Conservation (phyloP, 2,113 vertebrate genomes). For the Microcebus ravelobensis region DNA sequence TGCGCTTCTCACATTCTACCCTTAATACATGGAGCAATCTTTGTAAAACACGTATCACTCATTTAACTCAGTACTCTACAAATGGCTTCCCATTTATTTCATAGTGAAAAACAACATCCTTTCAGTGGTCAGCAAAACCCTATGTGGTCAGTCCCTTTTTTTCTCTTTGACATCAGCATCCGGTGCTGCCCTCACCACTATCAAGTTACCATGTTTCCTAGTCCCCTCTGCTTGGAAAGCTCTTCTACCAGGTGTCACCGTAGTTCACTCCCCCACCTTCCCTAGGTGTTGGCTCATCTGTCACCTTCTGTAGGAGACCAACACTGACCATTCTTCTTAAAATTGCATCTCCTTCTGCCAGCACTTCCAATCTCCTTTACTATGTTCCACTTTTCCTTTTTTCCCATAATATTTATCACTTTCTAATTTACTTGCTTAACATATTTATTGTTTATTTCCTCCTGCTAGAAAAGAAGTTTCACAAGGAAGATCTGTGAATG, state of each 20-base stretch:
- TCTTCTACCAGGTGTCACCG: not conserved
- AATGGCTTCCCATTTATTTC: not conserved
- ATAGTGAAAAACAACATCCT: not conserved
- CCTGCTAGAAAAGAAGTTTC: not conserved
- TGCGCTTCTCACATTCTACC: fast-evolving
- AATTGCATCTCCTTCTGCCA: not conserved
- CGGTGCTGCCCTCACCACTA: too few species aligned
- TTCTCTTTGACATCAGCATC: not conserved
- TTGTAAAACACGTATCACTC: not conserved
- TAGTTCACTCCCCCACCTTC: not conserved
- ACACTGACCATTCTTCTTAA: not conserved
- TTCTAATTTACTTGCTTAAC: not conserved
- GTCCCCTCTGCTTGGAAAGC: not conserved
- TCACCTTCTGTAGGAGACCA: not conserved
- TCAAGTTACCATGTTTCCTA: not conserved
- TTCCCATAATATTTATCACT: not conserved
- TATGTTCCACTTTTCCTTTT: not conserved
- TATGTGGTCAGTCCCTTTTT: not conserved
- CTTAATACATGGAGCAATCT: not conserved
- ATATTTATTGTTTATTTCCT: not conserved
- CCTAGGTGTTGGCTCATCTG: too few species aligned
- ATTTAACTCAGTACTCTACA: not conserved
- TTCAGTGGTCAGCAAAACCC: not conserved
- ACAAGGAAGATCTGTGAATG: not conserved
- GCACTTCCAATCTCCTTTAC: fast-evolving